A percentile compares a stretch with the other conserved stretches of the same genome.
phyloP scores from a whole-genome alignment of 2,888 invertebrate genomes.

The Sinopyrophorus schimmeli region DNA sequence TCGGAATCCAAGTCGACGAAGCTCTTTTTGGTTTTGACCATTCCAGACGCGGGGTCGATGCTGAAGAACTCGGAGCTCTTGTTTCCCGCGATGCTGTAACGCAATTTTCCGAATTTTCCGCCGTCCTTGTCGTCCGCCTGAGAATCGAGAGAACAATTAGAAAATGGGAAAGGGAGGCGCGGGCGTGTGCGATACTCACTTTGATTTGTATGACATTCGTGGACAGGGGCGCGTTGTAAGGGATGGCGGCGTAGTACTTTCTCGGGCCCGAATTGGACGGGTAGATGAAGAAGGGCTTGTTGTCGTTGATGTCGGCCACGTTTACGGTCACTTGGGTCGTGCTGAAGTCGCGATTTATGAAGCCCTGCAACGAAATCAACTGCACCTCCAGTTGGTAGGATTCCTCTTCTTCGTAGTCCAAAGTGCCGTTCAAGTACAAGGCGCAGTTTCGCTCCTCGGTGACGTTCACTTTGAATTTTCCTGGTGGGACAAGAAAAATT shows the following conservation, averaged over 20 bases:
- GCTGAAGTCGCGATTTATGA: constrained; percentile 77
- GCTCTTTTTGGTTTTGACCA: constrained; percentile 73
- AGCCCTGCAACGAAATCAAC: constrained; percentile 77
- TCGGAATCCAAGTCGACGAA: constrained; percentile 69
- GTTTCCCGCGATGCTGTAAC: constrained; percentile 61
- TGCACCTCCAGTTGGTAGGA: constrained; percentile 76
- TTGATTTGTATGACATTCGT: constrained; percentile 79
- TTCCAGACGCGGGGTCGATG: constrained; percentile 74
- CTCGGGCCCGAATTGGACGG: constrained; percentile 64
- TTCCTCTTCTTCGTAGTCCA: constrained; percentile 79
- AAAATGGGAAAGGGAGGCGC: neutral
- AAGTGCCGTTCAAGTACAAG: constrained; percentile 68
- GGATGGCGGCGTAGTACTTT: constrained; percentile 80
- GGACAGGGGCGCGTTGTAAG: constrained; percentile 72
- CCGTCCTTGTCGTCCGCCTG: constrained; percentile 86
- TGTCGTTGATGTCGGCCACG: constrained; percentile 88
- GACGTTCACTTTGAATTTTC: constrained; percentile 71
- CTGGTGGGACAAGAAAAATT: no score
- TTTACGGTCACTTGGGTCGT: constrained; percentile 77
- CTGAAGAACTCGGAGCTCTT: constrained; percentile 66
- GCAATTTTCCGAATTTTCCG: constrained; percentile 78
- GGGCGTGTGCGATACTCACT: no score
- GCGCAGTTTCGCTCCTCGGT: constrained; percentile 84
- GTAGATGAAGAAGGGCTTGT: constrained; percentile 79
- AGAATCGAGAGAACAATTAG: constrained; percentile 18